Evolutionary conservation across 2,113 vertebrate genomes (phyloP).

Genomic region (Parotia lawesii): DNA sequence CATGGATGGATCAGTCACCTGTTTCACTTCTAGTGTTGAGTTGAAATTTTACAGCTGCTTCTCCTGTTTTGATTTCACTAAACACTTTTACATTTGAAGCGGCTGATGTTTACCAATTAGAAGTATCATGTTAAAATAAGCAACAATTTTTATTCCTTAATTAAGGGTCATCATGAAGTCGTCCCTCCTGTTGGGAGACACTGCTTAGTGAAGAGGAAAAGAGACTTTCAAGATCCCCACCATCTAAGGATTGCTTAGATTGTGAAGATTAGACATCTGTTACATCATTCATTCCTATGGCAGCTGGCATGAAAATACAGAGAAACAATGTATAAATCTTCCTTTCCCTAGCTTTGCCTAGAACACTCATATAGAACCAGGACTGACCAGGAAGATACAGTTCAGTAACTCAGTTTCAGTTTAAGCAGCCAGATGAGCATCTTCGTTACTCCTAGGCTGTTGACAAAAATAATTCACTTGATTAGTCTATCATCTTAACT

Average conservation of each 20-base stretch:
- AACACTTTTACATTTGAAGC: neutral
- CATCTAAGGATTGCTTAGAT: neutral
- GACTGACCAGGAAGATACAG: neutral
- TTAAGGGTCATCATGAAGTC: neutral
- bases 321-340: neutral
- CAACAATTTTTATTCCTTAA: neutral
- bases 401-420: neutral
- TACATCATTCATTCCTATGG: neutral
- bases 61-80: neutral
- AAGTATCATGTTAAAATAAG: neutral
- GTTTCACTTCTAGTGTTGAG: neutral
- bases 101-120: neutral
- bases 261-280: neutral
- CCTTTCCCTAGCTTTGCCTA: neutral
- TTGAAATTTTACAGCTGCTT: slow-evolving; percentile 17
- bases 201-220: neutral
- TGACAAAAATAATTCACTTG: neutral
- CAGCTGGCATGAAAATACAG: neutral
- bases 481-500: slow-evolving; percentile 21
- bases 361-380: neutral
- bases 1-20: neutral
- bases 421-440: neutral
- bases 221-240: neutral
- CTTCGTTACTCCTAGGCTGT: neutral
- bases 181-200: neutral